Evolutionary conservation across 2,888 invertebrate genomes (phyloP).

Genomic region (Volucella bombylans): DNA sequence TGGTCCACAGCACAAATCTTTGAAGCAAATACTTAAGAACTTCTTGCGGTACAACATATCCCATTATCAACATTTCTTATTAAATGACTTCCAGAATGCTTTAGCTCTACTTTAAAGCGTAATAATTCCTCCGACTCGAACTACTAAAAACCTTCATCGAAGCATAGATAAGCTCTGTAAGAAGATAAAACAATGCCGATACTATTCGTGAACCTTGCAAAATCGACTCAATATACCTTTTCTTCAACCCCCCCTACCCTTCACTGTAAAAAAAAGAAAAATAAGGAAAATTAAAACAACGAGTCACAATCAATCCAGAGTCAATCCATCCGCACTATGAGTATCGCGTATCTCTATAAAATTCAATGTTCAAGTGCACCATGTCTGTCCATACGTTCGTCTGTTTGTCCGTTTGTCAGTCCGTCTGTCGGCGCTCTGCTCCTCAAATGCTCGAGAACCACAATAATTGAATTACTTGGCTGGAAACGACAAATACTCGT

Average conservation of each 20-base stretch:
- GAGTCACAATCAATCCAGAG: slow-evolving; percentile 69
- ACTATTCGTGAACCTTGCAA: slow-evolving; percentile 7
- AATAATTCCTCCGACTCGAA: slow-evolving; percentile 34
- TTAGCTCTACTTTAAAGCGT: slow-evolving; percentile 20
- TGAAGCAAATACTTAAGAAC: too few species aligned
- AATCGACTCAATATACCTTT: slow-evolving; percentile 13
- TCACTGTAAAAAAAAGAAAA: slow-evolving; percentile 20
- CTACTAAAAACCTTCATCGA: slow-evolving; percentile 25
- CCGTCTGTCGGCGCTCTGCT: slow-evolving; percentile 39
- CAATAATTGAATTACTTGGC: slow-evolving; percentile 76
- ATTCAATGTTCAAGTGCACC: slow-evolving; percentile 59
- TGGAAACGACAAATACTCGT: slow-evolving; percentile 75
- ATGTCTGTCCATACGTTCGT: slow-evolving; percentile 15
- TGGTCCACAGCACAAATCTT: too few species aligned
- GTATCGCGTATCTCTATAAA: slow-evolving; percentile 65
- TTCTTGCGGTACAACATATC: background rate
- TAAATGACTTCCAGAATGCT: slow-evolving; percentile 38
- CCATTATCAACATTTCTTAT: slow-evolving; percentile 16
- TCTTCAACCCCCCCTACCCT: slow-evolving; percentile 21
- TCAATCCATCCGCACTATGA: slow-evolving; percentile 69
- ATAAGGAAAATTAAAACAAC: slow-evolving; percentile 34
- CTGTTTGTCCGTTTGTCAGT: slow-evolving; percentile 23
- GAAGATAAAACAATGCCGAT: slow-evolving; percentile 71
- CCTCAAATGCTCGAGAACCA: slow-evolving; percentile 33
- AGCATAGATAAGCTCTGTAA: slow-evolving; percentile 38